Evolutionary conservation across 2,113 vertebrate genomes (phyloP).

Genomic region (Leptocoma aspasia): DNA sequence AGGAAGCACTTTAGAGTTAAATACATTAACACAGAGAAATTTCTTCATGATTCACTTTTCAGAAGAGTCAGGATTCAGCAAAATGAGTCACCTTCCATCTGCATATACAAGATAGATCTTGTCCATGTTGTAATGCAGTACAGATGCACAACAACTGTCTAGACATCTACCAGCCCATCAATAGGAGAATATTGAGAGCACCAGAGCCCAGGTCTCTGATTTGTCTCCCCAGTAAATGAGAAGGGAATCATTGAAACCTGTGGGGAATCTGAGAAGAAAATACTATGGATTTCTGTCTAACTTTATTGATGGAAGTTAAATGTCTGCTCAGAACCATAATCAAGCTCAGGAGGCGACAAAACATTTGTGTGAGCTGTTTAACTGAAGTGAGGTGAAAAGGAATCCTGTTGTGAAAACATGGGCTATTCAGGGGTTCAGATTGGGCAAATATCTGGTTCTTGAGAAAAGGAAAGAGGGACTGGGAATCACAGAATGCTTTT

Average conservation of each 20-base stretch:
- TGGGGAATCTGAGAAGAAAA: slow-evolving; percentile 54
- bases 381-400: slow-evolving; percentile 17
- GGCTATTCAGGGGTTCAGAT: not conserved
- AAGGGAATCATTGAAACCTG: slow-evolving; percentile 32
- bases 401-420: not conserved
- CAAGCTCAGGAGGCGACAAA: slow-evolving; percentile 9
- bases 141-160: not conserved
- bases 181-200: not conserved
- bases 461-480: not conserved
- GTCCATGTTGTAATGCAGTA: not conserved
- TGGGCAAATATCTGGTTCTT: not conserved
- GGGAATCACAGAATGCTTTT: not conserved
- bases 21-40: not conserved
- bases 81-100: not conserved
- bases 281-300: slow-evolving; percentile 41
- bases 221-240: slow-evolving; percentile 24
- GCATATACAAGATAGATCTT: not conserved
- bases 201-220: slow-evolving; percentile 3
- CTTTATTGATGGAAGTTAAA: slow-evolving; percentile 47
- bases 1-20: not conserved
- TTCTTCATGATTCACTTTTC: not conserved
- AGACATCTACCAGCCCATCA: slow-evolving; percentile 1
- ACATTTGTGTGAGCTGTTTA: slow-evolving; percentile 2
- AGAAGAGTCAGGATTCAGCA: not conserved
- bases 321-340: slow-evolving; percentile 27